phyloP scores from a whole-genome alignment of 2,113 vertebrate genomes.

The Paratilapia polleni region DNA sequence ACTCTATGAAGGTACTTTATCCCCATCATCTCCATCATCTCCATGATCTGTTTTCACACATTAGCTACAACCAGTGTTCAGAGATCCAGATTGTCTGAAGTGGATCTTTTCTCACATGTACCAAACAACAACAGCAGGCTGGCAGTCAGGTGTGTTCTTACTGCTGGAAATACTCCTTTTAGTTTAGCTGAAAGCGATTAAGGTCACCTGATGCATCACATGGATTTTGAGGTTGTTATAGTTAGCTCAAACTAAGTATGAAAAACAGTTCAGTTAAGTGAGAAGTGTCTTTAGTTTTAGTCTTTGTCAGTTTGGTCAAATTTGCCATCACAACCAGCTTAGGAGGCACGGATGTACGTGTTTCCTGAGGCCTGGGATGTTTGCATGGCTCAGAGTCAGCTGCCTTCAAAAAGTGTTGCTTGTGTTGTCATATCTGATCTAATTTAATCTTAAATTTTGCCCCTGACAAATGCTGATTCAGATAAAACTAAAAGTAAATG shows the following conservation, averaged over 20 bases:
- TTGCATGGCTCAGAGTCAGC: not conserved
- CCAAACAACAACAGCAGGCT: not conserved
- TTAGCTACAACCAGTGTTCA: no score
- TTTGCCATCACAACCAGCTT: not conserved
- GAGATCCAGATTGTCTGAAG: not conserved
- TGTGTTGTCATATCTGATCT: not conserved
- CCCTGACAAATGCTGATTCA: rapidly evolving
- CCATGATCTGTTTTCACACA: no score
- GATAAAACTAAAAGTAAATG: not conserved
- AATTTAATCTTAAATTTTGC: not conserved
- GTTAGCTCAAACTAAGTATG: not conserved
- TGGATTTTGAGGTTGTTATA: not conserved
- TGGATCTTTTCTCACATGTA: not conserved
- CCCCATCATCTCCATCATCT: not conserved
- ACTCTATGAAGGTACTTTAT: not conserved
- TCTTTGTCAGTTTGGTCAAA: not conserved
- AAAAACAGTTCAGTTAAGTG: not conserved
- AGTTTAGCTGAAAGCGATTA: not conserved
- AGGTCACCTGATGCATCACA: not conserved
- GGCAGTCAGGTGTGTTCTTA: not conserved
- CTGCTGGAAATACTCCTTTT: not conserved
- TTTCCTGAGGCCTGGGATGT: not conserved
- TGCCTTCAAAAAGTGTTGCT: rapidly evolving
- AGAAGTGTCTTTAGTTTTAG: not conserved
- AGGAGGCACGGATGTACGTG: rapidly evolving